These are phyloP conservation scores for Piprites chloris DNA, from an alignment of 2,113 vertebrate species.

Conservation along the genomic window DNA sequence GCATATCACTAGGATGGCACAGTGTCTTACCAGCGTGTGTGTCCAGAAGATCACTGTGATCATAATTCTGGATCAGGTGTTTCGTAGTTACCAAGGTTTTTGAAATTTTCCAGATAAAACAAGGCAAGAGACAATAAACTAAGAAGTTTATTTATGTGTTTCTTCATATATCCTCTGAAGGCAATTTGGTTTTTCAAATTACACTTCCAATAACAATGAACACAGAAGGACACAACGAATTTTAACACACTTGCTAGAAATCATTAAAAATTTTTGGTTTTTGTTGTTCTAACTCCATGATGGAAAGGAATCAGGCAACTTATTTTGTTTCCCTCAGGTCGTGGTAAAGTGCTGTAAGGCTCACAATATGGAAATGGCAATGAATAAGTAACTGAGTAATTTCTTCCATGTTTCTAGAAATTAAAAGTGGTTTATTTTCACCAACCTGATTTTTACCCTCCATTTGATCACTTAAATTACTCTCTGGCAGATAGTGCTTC, in stretches of 20 bases:
- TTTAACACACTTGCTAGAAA: constrained; percentile 40
- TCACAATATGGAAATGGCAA: not conserved
- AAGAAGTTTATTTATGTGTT: not conserved
- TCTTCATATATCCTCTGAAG: constrained; percentile 10
- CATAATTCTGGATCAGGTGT: not conserved
- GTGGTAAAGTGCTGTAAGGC: constrained; percentile 1
- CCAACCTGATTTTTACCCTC: not conserved
- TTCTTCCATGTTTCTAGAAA: not conserved
- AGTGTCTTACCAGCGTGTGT: not conserved
- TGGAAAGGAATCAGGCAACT: constrained; percentile 10
- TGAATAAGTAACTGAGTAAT: not conserved
- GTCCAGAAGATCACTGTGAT: not conserved
- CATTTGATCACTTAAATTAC: not conserved
- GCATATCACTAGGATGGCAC: not conserved
- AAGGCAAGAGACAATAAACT: constrained; percentile 26
- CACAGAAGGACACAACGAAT: constrained; percentile 33
- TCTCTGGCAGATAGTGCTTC: not conserved
- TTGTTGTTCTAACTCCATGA: constrained; percentile 15
- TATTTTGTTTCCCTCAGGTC: constrained; percentile 43
- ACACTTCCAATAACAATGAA: constrained; percentile 8
- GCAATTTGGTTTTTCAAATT: constrained; percentile 57
- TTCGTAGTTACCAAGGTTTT: not conserved
- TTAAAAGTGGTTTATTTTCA: not conserved
- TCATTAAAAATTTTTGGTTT: not conserved
- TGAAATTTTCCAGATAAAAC: not conserved